phyloP scores from a whole-genome alignment of 2,797 vertebrate species.

The Rhinatrema bivittatum region DNA sequence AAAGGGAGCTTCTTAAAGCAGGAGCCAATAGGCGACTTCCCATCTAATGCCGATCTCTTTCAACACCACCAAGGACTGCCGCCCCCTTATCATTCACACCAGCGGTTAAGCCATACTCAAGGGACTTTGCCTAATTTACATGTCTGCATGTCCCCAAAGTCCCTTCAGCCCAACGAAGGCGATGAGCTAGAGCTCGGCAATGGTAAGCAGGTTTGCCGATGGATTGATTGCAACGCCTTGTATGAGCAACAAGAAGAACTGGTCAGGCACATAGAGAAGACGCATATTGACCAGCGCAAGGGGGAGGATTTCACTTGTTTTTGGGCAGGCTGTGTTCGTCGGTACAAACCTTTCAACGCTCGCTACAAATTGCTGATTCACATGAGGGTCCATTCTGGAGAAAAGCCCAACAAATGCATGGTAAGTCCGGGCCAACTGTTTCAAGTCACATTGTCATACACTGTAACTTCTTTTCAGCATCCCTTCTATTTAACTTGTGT shows the following conservation, averaged over 20 bases:
- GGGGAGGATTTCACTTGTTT: constrained; percentile 98
- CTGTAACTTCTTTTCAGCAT: constrained; percentile 5
- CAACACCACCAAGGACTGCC: constrained; percentile 77
- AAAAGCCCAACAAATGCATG: constrained; percentile 99
- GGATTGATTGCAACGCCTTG: constrained; percentile 93
- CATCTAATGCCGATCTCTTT: constrained; percentile 67
- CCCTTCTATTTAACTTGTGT: constrained; percentile 22
- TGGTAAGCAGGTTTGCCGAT: constrained; percentile 85
- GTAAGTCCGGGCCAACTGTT: constrained; percentile 71
- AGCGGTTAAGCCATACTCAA: constrained; percentile 57
- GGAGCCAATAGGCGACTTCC: constrained; percentile 84
- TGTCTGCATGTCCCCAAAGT: constrained; percentile 59
- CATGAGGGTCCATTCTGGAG: constrained; percentile 97
- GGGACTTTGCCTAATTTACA: constrained; percentile 61
- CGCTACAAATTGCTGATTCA: constrained; percentile 98
- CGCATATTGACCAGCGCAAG: constrained; percentile 95
- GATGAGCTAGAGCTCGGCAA: constrained; percentile 50
- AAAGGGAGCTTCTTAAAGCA: constrained; percentile 80
- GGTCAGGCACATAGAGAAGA: constrained; percentile 97
- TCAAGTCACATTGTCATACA: constrained; percentile 30
- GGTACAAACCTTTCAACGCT: constrained; percentile 96
- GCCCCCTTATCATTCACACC: constrained; percentile 86
- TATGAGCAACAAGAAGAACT: constrained; percentile 97
- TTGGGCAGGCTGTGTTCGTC: constrained; percentile 93
- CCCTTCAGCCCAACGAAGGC: constrained; percentile 47